These are phyloP conservation scores for Chloroceryle aenea DNA, from an alignment of 2,113 vertebrate species.

Conservation along the genomic window DNA sequence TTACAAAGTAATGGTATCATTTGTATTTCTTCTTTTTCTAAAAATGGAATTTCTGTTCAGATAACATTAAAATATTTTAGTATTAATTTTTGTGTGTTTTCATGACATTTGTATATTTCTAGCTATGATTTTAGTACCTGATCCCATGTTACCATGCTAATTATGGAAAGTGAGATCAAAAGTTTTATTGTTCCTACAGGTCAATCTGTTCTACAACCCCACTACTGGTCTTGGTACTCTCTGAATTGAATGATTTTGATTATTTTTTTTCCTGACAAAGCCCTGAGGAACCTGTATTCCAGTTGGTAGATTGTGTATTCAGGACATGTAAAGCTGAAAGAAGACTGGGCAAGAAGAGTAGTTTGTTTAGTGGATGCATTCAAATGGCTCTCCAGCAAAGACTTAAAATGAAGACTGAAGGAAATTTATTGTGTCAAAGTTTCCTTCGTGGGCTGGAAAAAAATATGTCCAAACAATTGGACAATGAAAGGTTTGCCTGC, in stretches of 20 bases:
- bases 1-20: neutral
- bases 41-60: neutral
- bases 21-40: neutral
- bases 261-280: neutral
- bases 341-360: neutral
- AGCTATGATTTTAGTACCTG: neutral
- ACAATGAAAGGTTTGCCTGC: neutral
- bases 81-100: neutral
- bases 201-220: neutral
- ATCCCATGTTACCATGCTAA: neutral
- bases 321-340: neutral
- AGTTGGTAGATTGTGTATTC: neutral
- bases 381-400: neutral
- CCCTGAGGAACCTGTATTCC: neutral
- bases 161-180: neutral
- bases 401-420: neutral
- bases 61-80: slow-evolving; percentile 14
- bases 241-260: neutral
- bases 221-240: neutral
- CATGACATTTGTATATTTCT: neutral
- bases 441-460: neutral
- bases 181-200: neutral
- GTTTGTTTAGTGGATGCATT: neutral
- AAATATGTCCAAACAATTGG: neutral
- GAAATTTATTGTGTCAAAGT: neutral